phyloP scores from a whole-genome alignment of 2,113 vertebrate species.

The Hyperopisus bebe region DNA sequence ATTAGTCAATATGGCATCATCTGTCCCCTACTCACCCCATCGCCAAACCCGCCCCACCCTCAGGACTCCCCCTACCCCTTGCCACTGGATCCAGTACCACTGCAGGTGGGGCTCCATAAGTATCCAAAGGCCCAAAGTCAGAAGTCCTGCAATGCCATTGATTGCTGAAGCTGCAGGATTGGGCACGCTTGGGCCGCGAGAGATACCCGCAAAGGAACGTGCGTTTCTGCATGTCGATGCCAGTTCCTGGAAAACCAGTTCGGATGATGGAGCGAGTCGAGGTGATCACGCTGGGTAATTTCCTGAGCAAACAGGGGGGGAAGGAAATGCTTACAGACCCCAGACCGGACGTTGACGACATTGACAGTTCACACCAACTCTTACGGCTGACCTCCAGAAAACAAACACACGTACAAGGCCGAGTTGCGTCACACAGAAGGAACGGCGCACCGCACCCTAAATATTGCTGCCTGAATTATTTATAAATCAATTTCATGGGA shows the following conservation, averaged over 20 bases:
- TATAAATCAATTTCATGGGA: conserved; percentile 26
- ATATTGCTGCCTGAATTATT: conserved; percentile 32
- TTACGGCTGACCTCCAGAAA: conserved; percentile 25
- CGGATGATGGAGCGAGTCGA: not conserved
- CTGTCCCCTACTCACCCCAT: not conserved
- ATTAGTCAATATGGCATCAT: not conserved
- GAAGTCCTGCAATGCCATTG: conserved; percentile 35
- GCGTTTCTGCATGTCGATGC: not conserved
- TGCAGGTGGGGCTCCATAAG: not conserved
- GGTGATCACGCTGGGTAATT: not conserved
- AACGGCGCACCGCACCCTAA: conserved; percentile 14
- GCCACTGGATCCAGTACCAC: not conserved
- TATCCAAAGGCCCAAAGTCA: conserved; percentile 22
- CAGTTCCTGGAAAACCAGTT: not conserved
- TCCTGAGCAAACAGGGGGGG: conserved; percentile 9
- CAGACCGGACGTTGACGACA: conserved; percentile 21
- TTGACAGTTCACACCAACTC: conserved; percentile 6
- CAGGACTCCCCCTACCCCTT: not conserved
- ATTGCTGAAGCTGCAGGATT: conserved; percentile 38
- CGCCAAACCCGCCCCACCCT: not conserved
- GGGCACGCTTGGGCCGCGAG: conserved; percentile 2
- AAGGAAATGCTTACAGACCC: conserved; percentile 13
- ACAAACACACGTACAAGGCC: conserved; percentile 19
- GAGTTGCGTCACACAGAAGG: not conserved
- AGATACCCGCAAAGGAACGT: not conserved